phyloP scores from a whole-genome alignment of 2,113 vertebrate genomes.

The Edolisoma coerulescens region DNA sequence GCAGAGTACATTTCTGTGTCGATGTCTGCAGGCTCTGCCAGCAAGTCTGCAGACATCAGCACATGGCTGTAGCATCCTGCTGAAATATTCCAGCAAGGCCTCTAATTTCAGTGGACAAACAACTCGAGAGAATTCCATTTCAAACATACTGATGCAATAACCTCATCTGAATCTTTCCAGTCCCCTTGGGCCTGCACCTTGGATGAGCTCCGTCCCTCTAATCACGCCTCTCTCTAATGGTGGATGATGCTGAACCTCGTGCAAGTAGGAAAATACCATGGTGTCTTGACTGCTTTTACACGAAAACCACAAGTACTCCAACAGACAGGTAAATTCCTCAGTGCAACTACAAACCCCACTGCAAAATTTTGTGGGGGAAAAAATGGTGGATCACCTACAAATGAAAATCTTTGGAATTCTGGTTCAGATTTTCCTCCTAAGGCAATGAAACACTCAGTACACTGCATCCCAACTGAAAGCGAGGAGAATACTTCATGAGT shows the following conservation, averaged over 20 bases:
- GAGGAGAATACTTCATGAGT: not conserved
- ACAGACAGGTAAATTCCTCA: not conserved
- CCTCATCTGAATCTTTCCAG: not conserved
- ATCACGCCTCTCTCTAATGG: not conserved
- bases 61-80: rapidly evolving
- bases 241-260: not conserved
- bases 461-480: not conserved
- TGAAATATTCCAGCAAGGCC: not conserved
- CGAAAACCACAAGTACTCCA: not conserved
- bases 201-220: not conserved
- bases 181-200: not conserved
- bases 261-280: not conserved
- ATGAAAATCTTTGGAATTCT: not conserved
- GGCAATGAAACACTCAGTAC: not conserved
- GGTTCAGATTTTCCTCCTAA: not conserved
- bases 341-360: not conserved
- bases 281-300: not conserved
- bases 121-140: not conserved
- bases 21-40: not conserved
- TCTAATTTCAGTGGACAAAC: not conserved
- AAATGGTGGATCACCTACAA: not conserved
- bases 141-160: not conserved
- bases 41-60: not conserved
- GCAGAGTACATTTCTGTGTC: not conserved
- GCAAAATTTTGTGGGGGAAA: not conserved